A percentile compares a stretch with the other conserved stretches of the same genome.
These are phyloP conservation scores for Diachasmimorpha longicaudata DNA, from an alignment of 1,140 invertebrate species.

Conservation along the genomic window DNA sequence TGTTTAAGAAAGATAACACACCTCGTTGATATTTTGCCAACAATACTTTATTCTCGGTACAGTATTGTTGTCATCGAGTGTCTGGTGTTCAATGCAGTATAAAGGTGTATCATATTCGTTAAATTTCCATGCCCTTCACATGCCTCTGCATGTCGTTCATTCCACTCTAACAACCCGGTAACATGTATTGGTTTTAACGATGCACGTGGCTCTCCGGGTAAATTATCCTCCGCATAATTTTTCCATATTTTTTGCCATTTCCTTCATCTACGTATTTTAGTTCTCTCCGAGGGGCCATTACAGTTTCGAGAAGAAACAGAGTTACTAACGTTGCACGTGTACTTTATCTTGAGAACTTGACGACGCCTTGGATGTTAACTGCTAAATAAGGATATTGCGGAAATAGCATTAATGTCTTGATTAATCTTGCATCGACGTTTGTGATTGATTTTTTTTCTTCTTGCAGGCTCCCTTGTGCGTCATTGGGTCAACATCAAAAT, in stretches of 20 bases:
- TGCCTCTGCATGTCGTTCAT: not conserved
- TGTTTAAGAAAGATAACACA: no score
- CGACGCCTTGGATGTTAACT: not conserved
- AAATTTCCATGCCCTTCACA: not conserved
- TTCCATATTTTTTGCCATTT: not conserved
- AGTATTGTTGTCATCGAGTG: not conserved
- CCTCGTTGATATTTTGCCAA: not conserved
- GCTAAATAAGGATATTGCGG: constrained; percentile 16
- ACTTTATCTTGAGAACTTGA: constrained; percentile 13
- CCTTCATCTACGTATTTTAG: not conserved
- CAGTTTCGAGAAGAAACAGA: not conserved
- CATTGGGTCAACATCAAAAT: constrained; percentile 2
- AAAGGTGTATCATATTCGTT: not conserved
- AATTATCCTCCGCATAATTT: not conserved
- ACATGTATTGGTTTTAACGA: not conserved
- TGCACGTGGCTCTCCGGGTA: not conserved
- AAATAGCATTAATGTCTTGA: constrained; percentile 19
- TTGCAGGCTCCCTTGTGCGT: constrained; percentile 23
- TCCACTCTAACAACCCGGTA: not conserved
- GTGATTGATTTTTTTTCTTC: not conserved
- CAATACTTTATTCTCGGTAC: not conserved
- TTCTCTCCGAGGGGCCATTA: not conserved
- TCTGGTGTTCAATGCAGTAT: no score
- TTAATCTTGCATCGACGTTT: constrained; percentile 8
- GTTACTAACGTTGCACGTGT: constrained; percentile 9